Base-by-base conservation (phyloP, 2,888 invertebrate genomes). In the Melieria crassipennis region DNA sequence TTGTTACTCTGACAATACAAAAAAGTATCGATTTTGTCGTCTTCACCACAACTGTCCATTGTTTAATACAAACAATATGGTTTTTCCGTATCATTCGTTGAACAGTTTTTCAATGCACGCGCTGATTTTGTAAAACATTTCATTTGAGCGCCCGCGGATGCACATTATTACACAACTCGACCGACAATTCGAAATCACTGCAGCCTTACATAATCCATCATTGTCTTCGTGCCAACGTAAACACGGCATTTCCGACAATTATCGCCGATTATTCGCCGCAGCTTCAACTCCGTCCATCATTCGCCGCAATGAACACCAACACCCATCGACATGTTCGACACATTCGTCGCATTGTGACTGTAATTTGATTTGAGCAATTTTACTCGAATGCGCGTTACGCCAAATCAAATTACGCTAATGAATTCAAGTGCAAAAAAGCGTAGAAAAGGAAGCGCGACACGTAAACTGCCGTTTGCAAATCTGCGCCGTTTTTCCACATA, bases 241-340 rank as follows among this genome's bases (percentile, higher is more conserved):
- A 30, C 30, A 30, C 30, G 30, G 30, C 30, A 30, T 30, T 57
- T 57, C 9, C 42, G n/a, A 16, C 13, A 57, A 61, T 61, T 61
- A 61, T 61, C 61, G 45, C 11, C 61, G 43, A 61, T 61, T 61
- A 61, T 43, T 3, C 61, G 30, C 42, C 42, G 10, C 61, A 61
- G n/a, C 45, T 16, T 58, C 42, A 42, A 30, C 30, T 30, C 30
- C 30, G 30, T 30, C 58, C 9, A 13, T 58, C 58, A 16, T 42
- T 13, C 16, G 58, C 7, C 42, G 11, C 9, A 7, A 46, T 6
- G 9, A 61, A 43, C 11, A 43, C 11, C 42, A 43, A 43, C 9
- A 58, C 11, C 6, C 30, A 60, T 10, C 16, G n/a, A 13, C 42
- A 61, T 11, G 9, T 61, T 61, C 61, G 42, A 61, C 42, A 9